Evolutionary conservation across 2,888 invertebrate species (phyloP), one percentile per base, ranked within the genome.

Genomic region (Hemaris fuciformis): DNA sequence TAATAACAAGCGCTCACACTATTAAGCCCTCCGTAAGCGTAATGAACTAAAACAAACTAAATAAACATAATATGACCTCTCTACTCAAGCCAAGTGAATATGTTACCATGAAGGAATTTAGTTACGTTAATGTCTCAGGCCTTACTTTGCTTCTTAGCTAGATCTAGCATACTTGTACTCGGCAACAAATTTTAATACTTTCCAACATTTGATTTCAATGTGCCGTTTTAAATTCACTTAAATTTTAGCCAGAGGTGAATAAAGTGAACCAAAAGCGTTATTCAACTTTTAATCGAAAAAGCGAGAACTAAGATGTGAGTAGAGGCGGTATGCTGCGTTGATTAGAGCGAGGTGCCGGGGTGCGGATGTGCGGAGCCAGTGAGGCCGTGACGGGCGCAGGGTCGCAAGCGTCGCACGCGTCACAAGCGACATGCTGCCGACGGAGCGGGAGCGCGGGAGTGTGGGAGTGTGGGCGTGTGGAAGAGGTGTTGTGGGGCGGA

Each of bases 31-130:
- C 77, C 76, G 77, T 73, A 87, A 86, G 87, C 85, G 75, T 79
- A 74, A 80, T 73, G 75, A 75, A 80, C 75, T 80, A 81, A 79
- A 76, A 77, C 73, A 75, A 79, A 81, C 79, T 81, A 81, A 77
- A 18, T 53, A 53, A 31, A 25, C 27, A 15, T 48, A 27, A 45
- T 38, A 38, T 38, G 38, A 53, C 53, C 71, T 77, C 69, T 80
- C 86, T 88, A 89, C 80, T 65, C 61, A 89, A 88, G 89, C 88
- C 76, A 76, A 74, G 78, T 85, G 83, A 81, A 76, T 79, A 67
- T 89, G 87, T 85, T 85, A 80, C 85, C 84, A 84, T 83, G 78
- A 72, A 79, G 75, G 70, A 69, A 67, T 27, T 72, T 68, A 73
- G 66, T 68, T 57, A 4, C 57, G 34, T 43, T 59, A 43, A 59